Conservation (phyloP, 2,888 invertebrate species). For the Scaptomyza cyrtandrae region DNA sequence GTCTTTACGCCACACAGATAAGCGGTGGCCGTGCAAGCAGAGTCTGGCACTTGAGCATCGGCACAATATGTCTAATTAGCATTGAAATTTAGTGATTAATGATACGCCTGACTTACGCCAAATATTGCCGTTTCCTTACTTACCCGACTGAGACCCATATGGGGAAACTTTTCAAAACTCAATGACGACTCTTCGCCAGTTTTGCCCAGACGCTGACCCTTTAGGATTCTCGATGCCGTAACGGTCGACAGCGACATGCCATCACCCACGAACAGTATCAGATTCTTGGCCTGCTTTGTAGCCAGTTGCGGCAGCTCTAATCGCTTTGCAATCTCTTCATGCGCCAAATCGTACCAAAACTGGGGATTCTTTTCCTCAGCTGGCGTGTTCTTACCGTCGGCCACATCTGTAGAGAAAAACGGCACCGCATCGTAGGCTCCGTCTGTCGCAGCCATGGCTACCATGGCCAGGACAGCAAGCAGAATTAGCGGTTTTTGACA, state of each 20-base stretch:
- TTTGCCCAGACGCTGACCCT: slow-evolving; percentile 86
- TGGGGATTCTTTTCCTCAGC: slow-evolving; percentile 60
- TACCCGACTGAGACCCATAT: slow-evolving; percentile 88
- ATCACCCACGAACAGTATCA: slow-evolving; percentile 85
- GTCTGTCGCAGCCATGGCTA: neutral
- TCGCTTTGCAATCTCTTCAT: slow-evolving; percentile 52
- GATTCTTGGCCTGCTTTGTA: slow-evolving; percentile 65
- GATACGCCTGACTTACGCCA: neutral
- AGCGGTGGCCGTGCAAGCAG: slow-evolving; percentile 86
- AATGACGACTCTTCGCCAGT: slow-evolving; percentile 87
- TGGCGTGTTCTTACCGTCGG: slow-evolving; percentile 51
- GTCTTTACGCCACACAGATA: slow-evolving; percentile 88
- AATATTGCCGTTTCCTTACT: slow-evolving; percentile 2
- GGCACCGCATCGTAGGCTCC: neutral
- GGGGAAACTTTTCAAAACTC: slow-evolving; percentile 87
- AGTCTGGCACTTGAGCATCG: slow-evolving; percentile 89
- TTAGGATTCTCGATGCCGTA: slow-evolving; percentile 87
- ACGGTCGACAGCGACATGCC: slow-evolving; percentile 90
- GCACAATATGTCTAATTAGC: slow-evolving; percentile 86
- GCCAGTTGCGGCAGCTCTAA: slow-evolving; percentile 43
- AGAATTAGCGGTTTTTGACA: slow-evolving; percentile 14
- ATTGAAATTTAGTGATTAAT: neutral
- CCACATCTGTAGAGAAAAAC: slow-evolving; percentile 14
- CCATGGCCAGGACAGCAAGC: slow-evolving; percentile 10
- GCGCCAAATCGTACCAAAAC: slow-evolving; percentile 65